phyloP scores from a whole-genome alignment of 2,888 invertebrate genomes.

The Ypsolopha sequella region DNA sequence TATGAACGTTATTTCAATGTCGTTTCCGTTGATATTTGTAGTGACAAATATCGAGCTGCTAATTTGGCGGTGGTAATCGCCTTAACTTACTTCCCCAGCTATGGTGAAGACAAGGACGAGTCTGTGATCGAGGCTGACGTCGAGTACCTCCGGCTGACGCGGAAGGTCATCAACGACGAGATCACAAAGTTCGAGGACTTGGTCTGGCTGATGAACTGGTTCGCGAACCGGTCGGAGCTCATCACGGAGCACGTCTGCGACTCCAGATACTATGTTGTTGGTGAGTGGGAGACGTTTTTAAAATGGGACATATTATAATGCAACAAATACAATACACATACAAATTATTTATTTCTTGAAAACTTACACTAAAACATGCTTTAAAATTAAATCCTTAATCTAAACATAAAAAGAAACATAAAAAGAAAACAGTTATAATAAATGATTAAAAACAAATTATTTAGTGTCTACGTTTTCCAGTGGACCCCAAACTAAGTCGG shows the following conservation, averaged over 20 bases:
- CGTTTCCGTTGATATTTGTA: too few species aligned
- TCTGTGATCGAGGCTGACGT: constrained; percentile 62
- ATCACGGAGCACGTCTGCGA: constrained; percentile 56
- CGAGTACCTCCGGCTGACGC: constrained; percentile 52
- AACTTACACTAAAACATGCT: too few species aligned
- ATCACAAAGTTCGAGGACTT: constrained; percentile 63
- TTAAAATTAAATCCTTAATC: too few species aligned
- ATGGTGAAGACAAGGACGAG: constrained; percentile 59
- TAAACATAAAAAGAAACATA: too few species aligned
- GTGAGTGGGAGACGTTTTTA: constrained; percentile 26
- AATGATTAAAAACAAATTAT: too few species aligned
- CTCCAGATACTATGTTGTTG: constrained; percentile 45
- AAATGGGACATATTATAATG: constrained; percentile 47
- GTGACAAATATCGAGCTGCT: too few species aligned
- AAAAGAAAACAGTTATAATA: too few species aligned
- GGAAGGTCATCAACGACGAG: constrained; percentile 60
- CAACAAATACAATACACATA: too few species aligned
- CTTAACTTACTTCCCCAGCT: constrained; percentile 22
- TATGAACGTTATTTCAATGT: too few species aligned
- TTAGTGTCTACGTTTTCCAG: too few species aligned
- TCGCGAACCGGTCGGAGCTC: constrained; percentile 47
- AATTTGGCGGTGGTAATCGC: background rate
- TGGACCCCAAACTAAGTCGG: too few species aligned
- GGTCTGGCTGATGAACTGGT: constrained; percentile 55
- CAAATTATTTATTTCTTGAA: too few species aligned